Evolutionary conservation across 2,113 vertebrate species (phyloP).

Genomic region (Pelusios castaneus): DNA sequence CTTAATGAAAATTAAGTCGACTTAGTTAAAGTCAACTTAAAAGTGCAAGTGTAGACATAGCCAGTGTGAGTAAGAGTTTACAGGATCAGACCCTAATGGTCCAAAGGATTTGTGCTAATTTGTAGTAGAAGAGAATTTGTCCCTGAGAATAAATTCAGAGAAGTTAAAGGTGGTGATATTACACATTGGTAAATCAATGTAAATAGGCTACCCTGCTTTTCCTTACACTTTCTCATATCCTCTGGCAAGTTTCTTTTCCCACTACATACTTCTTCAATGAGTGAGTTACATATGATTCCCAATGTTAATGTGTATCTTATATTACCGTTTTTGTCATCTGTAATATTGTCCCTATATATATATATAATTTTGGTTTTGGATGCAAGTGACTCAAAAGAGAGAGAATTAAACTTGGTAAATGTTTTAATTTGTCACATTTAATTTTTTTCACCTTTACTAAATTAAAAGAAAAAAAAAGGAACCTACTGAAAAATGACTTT

Average conservation of each 20-base stretch:
- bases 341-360: background rate
- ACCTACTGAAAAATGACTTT: conserved; percentile 25
- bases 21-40: no score
- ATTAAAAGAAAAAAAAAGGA: background rate
- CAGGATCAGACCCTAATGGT: background rate
- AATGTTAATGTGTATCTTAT: background rate
- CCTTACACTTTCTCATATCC: background rate
- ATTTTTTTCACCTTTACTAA: conserved; percentile 6
- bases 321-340: background rate
- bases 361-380: background rate
- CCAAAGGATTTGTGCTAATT: background rate
- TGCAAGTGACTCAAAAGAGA: conserved; percentile 10
- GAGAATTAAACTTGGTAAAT: background rate
- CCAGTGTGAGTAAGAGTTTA: background rate
- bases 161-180: background rate
- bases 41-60: no score
- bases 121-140: background rate
- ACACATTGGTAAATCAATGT: background rate
- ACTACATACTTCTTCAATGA: background rate
- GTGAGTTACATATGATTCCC: background rate
- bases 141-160: background rate
- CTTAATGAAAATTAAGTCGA: no score
- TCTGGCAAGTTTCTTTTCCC: conserved; percentile 8
- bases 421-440: background rate
- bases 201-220: background rate